These are phyloP conservation scores for Chalcosyrphus nemorum DNA, from an alignment of 2,888 invertebrate genomes.

Conservation along the genomic window DNA sequence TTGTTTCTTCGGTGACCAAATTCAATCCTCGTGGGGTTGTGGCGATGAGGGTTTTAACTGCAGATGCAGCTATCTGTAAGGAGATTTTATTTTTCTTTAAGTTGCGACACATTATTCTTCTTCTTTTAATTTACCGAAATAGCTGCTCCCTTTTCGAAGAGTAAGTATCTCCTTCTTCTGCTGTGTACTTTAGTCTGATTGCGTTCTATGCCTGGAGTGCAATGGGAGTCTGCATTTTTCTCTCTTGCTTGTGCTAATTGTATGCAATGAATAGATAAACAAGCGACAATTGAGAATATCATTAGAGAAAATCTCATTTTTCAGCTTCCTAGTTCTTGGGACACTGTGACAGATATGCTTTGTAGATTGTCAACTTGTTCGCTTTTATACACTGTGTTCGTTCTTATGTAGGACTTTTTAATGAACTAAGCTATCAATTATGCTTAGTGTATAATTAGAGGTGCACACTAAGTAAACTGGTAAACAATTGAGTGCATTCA, in stretches of 20 bases:
- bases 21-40: conserved; percentile 77
- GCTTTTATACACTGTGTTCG: conserved; percentile 29
- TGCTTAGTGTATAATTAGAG: too few relatives aligned
- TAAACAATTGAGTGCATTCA: too few relatives aligned
- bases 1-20: conserved; percentile 75
- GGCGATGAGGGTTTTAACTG: conserved; percentile 76
- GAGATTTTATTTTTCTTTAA: conserved; percentile 35
- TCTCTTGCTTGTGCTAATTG: conserved; percentile 29
- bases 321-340: conserved; percentile 2
- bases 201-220: conserved; percentile 20
- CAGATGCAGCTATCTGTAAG: conserved; percentile 74
- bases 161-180: conserved; percentile 77
- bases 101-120: background rate
- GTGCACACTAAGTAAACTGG: too few relatives aligned
- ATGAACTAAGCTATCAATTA: too few relatives aligned
- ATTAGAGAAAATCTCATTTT: conserved; percentile 25
- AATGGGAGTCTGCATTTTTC: background rate
- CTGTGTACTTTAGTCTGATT: conserved; percentile 60
- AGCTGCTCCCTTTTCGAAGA: conserved; percentile 78
- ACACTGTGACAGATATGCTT: conserved; percentile 9
- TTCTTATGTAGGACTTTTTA: background rate
- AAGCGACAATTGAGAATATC: conserved; percentile 1
- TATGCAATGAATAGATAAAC: conserved; percentile 12
- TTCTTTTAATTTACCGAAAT: conserved; percentile 75
- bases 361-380: conserved; percentile 15